Base-by-base conservation (phyloP, 2,113 vertebrate species). In the Ascaphus truei region DNA sequence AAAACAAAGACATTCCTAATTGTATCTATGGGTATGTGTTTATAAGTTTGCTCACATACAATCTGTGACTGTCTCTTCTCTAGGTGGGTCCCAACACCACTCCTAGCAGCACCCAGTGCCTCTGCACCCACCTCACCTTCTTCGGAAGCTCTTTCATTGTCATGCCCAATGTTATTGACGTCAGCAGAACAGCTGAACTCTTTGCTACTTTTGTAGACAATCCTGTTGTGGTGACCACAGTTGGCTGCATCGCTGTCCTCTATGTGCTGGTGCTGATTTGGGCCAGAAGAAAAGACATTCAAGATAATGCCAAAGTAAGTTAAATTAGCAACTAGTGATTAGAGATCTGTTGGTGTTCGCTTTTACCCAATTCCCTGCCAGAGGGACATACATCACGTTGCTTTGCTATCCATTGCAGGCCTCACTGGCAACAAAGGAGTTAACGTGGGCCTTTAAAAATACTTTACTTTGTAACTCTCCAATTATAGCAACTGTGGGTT, bases 131-230 rank as follows among this genome's bases (percentile, higher is more conserved):
- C 72, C 81, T 98, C 68, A 98, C 96, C 6, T 92, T 96, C 79
- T 99, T 97, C 11, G 95, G 94, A 62, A 98, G 94, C 81, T 93
- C 93, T 0, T 94, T 98, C 80, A 91, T 97, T 15, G 81, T 99
- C 73, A 86, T 93, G 85, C 95, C 96, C 22, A 98, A 97, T 34
- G 66, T 82, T 22, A 78, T 97, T 3, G 92, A 97, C 0, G 81
- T 98, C 43, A 85, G 79, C 30, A 93, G 84, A 79, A 93, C 93
- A 0, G 84, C 86, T 7, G 81, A 96, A 73, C 90, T 99, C 2
- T 98, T 98, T 68, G 85, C 89, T 20, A 96, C 95, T 0, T 99
- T 98, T 1, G 80, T 84, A 39, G 86, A 94, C 65, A 98, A 98
- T 68, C 95, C 95, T 0, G 92, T 98, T 53, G 93, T 98, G 13